A percentile compares a stretch with the other conserved stretches of the same genome.
These are phyloP conservation scores for Apomyelois bistriatella DNA, from an alignment of 2,888 invertebrate species.

Conservation along the genomic window DNA sequence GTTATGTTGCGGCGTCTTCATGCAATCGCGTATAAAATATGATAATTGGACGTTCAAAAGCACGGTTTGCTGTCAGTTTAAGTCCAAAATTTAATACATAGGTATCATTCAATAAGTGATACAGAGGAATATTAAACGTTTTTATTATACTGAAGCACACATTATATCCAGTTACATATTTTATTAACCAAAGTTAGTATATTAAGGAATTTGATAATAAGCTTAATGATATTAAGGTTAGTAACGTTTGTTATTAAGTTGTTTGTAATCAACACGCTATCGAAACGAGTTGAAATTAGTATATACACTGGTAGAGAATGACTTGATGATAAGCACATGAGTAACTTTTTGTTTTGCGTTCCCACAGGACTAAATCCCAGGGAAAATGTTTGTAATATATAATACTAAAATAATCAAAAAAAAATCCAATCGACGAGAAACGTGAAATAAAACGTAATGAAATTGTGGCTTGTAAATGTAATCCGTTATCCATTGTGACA, in stretches of 20 bases:
- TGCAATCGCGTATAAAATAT: conserved; percentile 73
- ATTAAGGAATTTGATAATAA: no score
- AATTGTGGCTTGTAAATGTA: conserved; percentile 43
- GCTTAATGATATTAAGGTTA: no score
- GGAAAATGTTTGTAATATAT: no score
- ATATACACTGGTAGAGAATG: no score
- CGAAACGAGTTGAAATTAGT: no score
- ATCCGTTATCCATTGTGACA: conserved; percentile 72
- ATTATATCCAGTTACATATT: conserved; percentile 23
- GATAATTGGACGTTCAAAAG: conserved; percentile 67
- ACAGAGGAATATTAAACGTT: conserved; percentile 17
- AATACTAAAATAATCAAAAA: conserved; percentile 22
- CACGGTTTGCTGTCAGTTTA: conserved; percentile 38
- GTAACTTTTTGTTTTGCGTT: no score
- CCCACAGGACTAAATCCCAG: no score
- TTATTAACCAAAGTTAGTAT: no score
- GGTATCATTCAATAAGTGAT: not conserved
- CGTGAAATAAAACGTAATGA: conserved; percentile 58
- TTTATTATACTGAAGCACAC: conserved; percentile 25
- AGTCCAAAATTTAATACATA: conserved; percentile 11
- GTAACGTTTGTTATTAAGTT: no score
- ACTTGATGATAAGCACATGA: no score
- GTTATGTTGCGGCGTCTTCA: conserved; percentile 67
- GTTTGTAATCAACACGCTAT: no score
- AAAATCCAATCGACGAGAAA: conserved; percentile 33